Evolutionary conservation across 1,140 invertebrate genomes (phyloP).

Genomic region (Vollenhovia emeryi): DNA sequence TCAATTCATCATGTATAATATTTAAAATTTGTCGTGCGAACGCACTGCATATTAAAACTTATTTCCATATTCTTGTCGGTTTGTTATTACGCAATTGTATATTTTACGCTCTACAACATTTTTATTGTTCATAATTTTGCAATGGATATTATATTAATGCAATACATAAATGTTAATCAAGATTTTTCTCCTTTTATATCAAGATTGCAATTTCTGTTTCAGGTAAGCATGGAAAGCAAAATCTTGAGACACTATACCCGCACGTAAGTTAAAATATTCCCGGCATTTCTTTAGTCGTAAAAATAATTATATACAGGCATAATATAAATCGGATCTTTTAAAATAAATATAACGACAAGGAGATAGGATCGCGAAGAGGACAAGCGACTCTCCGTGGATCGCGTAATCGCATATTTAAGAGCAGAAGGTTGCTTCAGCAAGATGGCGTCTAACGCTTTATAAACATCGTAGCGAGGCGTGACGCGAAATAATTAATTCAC

Average conservation of each 20-base stretch:
- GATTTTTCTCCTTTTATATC: not conserved
- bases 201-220: conserved; percentile 52
- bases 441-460: conserved; percentile 68
- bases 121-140: not conserved
- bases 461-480: conserved; percentile 73
- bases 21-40: not conserved
- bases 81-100: not conserved
- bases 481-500: conserved; percentile 77
- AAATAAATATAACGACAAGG: conserved; percentile 25
- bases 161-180: not conserved
- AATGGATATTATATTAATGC: not conserved
- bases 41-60: not conserved
- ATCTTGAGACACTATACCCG: not conserved
- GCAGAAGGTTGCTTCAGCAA: conserved; percentile 45
- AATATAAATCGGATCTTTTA: conserved; percentile 1
- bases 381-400: conserved; percentile 19
- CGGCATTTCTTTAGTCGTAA: not conserved
- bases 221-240: conserved; percentile 47
- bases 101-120: not conserved
- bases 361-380: not conserved
- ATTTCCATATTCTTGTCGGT: not conserved
- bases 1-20: not conserved
- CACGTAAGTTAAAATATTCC: conserved; percentile 28
- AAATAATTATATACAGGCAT: not conserved
- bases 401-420: conserved; percentile 63